Percentiles rank a stretch among this genome's conserved stretches.
phyloP scores from a whole-genome alignment of 2,113 vertebrate genomes.

The Fregetta grallaria region DNA sequence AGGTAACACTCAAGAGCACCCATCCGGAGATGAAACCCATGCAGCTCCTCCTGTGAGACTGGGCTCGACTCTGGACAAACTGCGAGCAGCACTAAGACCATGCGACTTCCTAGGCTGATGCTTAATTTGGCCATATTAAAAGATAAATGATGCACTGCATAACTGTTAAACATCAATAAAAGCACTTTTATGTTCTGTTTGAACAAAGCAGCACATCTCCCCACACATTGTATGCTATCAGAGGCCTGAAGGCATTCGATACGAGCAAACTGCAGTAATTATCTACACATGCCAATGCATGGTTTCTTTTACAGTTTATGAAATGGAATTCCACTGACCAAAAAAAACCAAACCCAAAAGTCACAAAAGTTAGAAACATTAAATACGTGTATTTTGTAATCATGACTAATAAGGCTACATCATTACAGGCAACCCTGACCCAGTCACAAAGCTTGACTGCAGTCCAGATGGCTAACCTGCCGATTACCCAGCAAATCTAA shows the following conservation, averaged over 20 bases:
- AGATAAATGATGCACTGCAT: neutral
- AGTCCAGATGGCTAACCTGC: neutral
- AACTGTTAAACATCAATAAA: neutral
- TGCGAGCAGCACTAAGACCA: neutral
- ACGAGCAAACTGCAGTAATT: neutral
- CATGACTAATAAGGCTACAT: neutral
- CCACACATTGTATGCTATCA: neutral
- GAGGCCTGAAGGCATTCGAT: neutral
- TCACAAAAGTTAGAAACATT: neutral
- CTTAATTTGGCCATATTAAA: neutral
- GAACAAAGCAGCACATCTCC: neutral
- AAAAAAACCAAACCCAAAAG: neutral
- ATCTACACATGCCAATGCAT: neutral
- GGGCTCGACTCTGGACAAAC: neutral
- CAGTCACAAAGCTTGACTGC: neutral
- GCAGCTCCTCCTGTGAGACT: neutral
- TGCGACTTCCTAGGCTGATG: neutral
- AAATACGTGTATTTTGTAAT: neutral
- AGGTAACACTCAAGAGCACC: neutral
- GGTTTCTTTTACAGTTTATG: neutral
- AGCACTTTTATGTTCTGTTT: neutral
- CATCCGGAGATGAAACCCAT: rapidly evolving
- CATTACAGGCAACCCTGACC: neutral
- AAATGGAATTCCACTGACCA: neutral
- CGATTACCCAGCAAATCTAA: neutral